Evolutionary conservation across 2,888 invertebrate species (phyloP), one percentile per base, ranked within the genome.

Genomic region (Heliconius erato): DNA sequence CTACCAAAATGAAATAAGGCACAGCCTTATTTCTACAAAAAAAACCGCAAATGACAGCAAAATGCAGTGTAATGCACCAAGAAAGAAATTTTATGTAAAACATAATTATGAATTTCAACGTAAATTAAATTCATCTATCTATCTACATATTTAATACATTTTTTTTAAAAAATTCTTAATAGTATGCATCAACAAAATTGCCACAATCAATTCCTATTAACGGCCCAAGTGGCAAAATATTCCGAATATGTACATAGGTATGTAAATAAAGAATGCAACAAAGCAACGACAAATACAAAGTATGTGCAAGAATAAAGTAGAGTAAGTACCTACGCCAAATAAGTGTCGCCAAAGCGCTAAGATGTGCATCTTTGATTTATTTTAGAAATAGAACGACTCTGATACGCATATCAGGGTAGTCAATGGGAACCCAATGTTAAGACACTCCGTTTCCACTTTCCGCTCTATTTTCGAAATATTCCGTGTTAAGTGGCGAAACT

Each of bases 201-300:
- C 59, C 69, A 28, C 26, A 65, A 59, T 63, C 67, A 74, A 68
- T 59, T 40, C 77, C 59, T 77, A 79, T 81, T 72, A 82, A 77
- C 54, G 54, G 54, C 68, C 65, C 23, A 40, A 74, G 54, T 49
- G 44, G 65, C 59, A 82, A 40, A 82, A 84, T 79, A 76, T 72
- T 76, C 32, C 3, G 80, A 79, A 72, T 78, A 82, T 54, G 28
- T 44, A 74, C 71, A 28, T 54, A 69, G 54, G 49, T 44, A 74
- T 74, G 54, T 65, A 69, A 77, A 79, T 82, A 78, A 81, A 79
- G 26, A 12, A 35, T 67, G 32, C 74, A 76, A 80, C 59, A 80
- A 80, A 72, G 40, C 28, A 19, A 78, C 63, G 68, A 40, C 63
- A 23, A 78, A 74, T 68, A 69, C 49, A 59, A 72, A 79, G 74